Evolutionary conservation across 2,113 vertebrate genomes (phyloP), one percentile per base, ranked within the genome.

Genomic region (Nothoprocta pentlandii): DNA sequence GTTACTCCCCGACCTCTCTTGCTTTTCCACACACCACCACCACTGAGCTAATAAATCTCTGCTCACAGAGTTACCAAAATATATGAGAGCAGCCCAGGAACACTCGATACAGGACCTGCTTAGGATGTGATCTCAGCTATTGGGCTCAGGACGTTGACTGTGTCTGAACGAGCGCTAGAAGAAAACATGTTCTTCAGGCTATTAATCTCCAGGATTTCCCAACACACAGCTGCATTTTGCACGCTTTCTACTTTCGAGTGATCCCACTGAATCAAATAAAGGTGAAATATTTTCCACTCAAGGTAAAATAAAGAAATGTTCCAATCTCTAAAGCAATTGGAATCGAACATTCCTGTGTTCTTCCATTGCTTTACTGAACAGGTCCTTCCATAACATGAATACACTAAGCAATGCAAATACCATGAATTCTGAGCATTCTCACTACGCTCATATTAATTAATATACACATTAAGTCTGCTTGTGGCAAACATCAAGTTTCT

Each of bases 151-250:
- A 84, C 64, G 10, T 21, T 2, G 3, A 36, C 53, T 51, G 5
- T 30, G 26, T 53, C 20, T 75, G 49, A 61, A 84, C 74, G 30
- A 58, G 10, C 8, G 36, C 36, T 39, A 39, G 36, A 39, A 39
- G 36, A 39, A 39, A 39, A 39, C 36, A 9, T 89, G 30, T 46
- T 79, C 26, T 87, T 59, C 44, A 90, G 69, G 88, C 87, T 92
- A 28, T 62, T 82, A 80, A 89, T 79, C 58, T 91, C 64, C 59
- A 63, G 81, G 44, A 91, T 67, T n/a, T 69, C 81, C 47, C 28
- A 63, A 81, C 79, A 16, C n/a, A 34, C 77, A 93, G 89, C 94
- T 83, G 56, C 63, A 73, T 91, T 88, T 92, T n/a, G 9, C 14
- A 90, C 67, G 62, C 58, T 80, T 95, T 89, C n/a, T 56, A 53